Conservation (phyloP, 2,113 vertebrate genomes). For the Pituophis catenifer region DNA sequence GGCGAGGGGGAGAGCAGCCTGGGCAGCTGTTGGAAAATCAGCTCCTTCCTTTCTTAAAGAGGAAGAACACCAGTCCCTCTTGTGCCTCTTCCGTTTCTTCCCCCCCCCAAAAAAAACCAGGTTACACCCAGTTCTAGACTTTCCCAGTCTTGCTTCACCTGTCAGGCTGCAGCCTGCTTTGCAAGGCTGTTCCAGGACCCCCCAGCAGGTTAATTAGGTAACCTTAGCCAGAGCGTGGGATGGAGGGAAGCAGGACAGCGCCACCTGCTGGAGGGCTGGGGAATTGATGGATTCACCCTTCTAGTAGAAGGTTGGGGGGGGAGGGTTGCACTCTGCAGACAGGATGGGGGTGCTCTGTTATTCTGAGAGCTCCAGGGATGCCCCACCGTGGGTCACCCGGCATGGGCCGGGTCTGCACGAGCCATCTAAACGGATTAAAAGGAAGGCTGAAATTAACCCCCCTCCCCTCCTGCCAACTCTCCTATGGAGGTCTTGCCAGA, state of each 20-base stretch:
- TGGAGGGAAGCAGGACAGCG: neutral
- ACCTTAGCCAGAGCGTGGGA: neutral
- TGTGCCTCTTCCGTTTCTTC: neutral
- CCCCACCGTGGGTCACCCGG: neutral
- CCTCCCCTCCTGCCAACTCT: neutral
- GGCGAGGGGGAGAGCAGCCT: neutral
- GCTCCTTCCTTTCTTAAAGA: too few relatives aligned
- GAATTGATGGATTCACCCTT: neutral
- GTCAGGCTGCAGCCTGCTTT: neutral
- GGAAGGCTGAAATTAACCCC: neutral
- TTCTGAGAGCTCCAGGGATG: too few relatives aligned
- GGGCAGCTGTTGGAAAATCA: neutral
- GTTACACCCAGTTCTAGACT: neutral
- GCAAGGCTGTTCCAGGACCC: neutral
- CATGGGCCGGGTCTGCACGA: neutral
- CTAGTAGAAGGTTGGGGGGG: too few relatives aligned
- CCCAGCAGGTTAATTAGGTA: neutral
- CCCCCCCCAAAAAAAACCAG: fast-evolving
- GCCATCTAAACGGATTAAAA: neutral
- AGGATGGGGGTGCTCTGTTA: neutral
- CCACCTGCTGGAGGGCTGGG: neutral
- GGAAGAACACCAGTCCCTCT: neutral
- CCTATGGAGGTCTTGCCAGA: neutral
- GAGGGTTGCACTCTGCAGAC: neutral
- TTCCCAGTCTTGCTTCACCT: neutral